phyloP scores from a whole-genome alignment of 2,888 invertebrate species.

The Neocrepidodera transversa region DNA sequence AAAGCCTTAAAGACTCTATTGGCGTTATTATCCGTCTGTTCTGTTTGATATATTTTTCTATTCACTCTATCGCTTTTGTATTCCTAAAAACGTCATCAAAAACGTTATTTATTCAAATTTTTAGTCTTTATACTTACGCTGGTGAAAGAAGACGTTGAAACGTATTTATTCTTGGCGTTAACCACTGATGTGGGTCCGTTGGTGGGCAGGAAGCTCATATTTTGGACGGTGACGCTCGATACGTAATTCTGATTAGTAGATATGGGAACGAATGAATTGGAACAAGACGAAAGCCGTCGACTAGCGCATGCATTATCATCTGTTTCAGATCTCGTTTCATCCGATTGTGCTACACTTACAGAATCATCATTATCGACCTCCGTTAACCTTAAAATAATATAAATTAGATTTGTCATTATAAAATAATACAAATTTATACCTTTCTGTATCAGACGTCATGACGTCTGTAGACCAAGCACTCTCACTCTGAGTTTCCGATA shows the following conservation, averaged over 20 bases:
- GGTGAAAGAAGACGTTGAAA: conserved; percentile 24
- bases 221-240: conserved; percentile 33
- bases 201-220: conserved; percentile 28
- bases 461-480: conserved; percentile 98
- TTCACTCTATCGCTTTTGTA: conserved; percentile 44
- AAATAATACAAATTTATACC: no score
- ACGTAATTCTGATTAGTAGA: conserved; percentile 40
- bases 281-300: conserved; percentile 41
- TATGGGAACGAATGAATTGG: conserved; percentile 46
- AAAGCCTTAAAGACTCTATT: conserved; percentile 53
- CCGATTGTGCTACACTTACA: conserved; percentile 67
- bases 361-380: conserved; percentile 79
- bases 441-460: conserved; percentile 88
- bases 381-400: conserved; percentile 70
- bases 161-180: conserved; percentile 28
- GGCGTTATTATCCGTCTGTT: conserved; percentile 61
- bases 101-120: not conserved
- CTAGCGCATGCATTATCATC: conserved; percentile 56
- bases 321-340: conserved; percentile 63
- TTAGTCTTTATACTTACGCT: no score
- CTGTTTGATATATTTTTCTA: conserved; percentile 55
- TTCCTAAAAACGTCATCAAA: conserved; percentile 40
- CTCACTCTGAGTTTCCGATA: conserved; percentile 93
- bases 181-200: conserved; percentile 21
- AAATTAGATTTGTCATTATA: no score